Percentiles rank a stretch among this genome's conserved stretches.
These are phyloP conservation scores for Ginglymostoma cirratum DNA, from an alignment of 2,113 vertebrate genomes.

Conservation along the genomic window DNA sequence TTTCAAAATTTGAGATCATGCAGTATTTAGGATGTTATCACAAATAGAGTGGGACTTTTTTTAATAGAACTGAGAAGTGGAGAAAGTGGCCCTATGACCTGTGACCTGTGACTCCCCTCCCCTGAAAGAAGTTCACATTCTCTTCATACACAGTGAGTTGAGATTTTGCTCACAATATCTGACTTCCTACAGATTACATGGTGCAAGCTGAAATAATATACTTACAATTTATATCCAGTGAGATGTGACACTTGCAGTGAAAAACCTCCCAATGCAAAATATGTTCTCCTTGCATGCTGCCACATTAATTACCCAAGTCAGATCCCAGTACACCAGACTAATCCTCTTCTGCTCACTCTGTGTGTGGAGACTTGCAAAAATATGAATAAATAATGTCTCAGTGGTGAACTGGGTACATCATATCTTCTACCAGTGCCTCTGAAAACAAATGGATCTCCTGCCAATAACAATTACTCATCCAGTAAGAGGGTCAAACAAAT, in stretches of 20 bases:
- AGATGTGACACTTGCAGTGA: not conserved
- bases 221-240: not conserved
- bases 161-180: not conserved
- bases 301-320: not conserved
- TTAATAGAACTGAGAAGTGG: not conserved
- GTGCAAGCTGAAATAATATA: not conserved
- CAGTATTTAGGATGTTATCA: not conserved
- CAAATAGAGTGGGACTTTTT: not conserved
- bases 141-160: not conserved
- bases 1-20: not conserved
- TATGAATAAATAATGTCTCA: constrained; percentile 17
- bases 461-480: constrained; percentile 7
- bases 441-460: not conserved
- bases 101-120: too few relatives aligned
- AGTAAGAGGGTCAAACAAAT: not conserved
- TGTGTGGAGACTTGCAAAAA: not conserved
- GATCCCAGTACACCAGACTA: not conserved
- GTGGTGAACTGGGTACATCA: not conserved
- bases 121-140: not conserved
- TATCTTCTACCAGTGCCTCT: not conserved
- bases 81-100: not conserved
- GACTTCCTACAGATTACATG: not conserved
- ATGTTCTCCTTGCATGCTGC: not conserved
- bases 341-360: not conserved
- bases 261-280: not conserved